These are phyloP conservation scores for Phenganax marumi DNA, from an alignment of 92 coral and sea anemone genomes.

Conservation along the genomic window DNA sequence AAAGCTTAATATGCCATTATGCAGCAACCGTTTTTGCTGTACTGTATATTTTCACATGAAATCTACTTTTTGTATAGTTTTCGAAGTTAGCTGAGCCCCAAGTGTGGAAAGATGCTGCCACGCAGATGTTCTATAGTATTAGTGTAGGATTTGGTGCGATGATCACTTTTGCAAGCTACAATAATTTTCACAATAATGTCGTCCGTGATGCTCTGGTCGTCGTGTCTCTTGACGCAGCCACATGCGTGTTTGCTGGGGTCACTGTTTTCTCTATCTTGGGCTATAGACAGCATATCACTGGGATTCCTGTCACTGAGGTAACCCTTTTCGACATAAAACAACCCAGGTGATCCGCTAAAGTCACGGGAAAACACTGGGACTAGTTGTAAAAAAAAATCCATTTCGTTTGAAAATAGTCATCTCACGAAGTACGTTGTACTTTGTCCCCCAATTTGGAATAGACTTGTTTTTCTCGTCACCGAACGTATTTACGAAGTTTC, in stretches of 20 bases:
- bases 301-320: slow-evolving; percentile 40
- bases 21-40: background rate
- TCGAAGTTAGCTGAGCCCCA: slow-evolving; percentile 63
- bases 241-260: slow-evolving; percentile 38
- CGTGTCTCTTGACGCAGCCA: slow-evolving; percentile 36
- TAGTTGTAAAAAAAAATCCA: background rate
- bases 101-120: slow-evolving; percentile 94
- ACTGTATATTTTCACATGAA: background rate
- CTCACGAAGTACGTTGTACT: too few species aligned
- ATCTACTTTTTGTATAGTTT: slow-evolving; percentile 7
- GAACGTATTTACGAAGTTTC: too few species aligned
- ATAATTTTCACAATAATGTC: slow-evolving; percentile 74
- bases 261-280: slow-evolving; percentile 36
- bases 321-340: background rate
- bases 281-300: slow-evolving; percentile 35
- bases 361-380: too few species aligned
- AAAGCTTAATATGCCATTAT: too few species aligned
- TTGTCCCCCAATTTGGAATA: too few species aligned
- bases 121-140: slow-evolving; percentile 90
- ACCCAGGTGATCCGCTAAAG: too few species aligned
- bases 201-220: slow-evolving; percentile 41
- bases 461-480: too few species aligned
- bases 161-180: slow-evolving; percentile 88
- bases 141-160: slow-evolving; percentile 90
- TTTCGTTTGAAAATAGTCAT: background rate